Evolutionary conservation across 2,113 vertebrate genomes (phyloP).

Genomic region (Semnornis frantzii): DNA sequence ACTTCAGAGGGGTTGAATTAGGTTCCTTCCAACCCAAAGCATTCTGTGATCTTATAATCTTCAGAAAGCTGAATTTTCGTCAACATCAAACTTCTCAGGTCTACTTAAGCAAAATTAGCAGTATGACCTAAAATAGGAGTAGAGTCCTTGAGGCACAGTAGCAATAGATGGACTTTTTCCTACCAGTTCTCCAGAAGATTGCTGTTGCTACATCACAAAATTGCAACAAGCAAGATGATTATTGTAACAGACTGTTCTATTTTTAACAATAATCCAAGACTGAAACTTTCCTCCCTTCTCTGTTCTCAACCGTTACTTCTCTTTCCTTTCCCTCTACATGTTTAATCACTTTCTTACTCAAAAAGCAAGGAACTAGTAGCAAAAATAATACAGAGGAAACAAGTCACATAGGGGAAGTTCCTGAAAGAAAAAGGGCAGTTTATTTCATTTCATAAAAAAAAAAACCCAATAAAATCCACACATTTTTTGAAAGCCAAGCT

Average conservation of each 20-base stretch:
- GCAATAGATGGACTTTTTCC: not conserved
- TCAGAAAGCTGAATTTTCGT: not conserved
- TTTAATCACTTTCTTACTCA: not conserved
- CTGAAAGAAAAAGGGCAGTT: not conserved
- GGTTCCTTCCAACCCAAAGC: too few relatives aligned
- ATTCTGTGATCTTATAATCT: not conserved
- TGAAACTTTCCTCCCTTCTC: not conserved
- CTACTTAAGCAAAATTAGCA: not conserved
- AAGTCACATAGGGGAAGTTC: not conserved
- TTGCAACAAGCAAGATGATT: not conserved
- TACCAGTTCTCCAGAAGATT: not conserved
- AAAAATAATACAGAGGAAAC: not conserved
- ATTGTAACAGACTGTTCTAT: not conserved
- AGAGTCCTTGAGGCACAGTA: not conserved
- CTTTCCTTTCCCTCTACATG: not conserved
- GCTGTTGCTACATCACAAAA: not conserved
- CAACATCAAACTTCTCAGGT: not conserved
- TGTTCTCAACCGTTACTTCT: not conserved
- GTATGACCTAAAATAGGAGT: not conserved
- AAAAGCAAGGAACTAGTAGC: not conserved
- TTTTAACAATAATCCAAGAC: slow-evolving; percentile 28
- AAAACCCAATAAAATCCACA: not conserved
- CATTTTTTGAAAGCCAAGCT: not conserved
- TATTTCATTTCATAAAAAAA: not conserved
- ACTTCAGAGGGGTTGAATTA: too few relatives aligned